A percentile compares a stretch with the other conserved stretches of the same genome.
Evolutionary conservation across 2,113 vertebrate species (phyloP).

Genomic region (Odontophorus gujanensis): DNA sequence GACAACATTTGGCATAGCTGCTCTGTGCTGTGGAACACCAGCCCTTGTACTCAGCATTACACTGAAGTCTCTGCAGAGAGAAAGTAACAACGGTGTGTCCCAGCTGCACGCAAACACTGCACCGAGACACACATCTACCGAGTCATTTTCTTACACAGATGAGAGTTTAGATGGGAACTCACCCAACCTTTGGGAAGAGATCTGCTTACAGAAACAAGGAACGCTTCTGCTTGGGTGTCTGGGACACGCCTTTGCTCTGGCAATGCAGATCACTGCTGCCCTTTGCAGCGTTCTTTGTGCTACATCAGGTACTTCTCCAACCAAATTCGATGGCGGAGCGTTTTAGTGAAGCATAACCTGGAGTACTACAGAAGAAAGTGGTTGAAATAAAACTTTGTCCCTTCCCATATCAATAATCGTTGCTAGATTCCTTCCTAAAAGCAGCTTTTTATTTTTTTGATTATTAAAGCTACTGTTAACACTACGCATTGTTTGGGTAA

Average conservation of each 20-base stretch:
- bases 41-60: background rate
- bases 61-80: background rate
- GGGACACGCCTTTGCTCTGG: background rate
- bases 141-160: background rate
- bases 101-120: background rate
- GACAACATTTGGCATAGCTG: background rate
- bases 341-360: background rate
- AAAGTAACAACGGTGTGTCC: background rate
- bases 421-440: background rate
- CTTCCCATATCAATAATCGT: accelerated
- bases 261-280: background rate
- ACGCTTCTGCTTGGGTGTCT: background rate
- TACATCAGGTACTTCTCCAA: background rate
- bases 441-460: background rate
- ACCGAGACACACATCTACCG: background rate
- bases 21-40: background rate
- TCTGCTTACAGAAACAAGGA: background rate
- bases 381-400: background rate
- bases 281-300: accelerated
- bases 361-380: background rate
- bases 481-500: background rate
- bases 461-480: background rate
- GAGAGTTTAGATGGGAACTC: background rate
- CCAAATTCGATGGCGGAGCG: background rate
- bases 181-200: background rate